Base-by-base conservation (phyloP, 1,140 invertebrate species). In the Anastatus disparis region DNA sequence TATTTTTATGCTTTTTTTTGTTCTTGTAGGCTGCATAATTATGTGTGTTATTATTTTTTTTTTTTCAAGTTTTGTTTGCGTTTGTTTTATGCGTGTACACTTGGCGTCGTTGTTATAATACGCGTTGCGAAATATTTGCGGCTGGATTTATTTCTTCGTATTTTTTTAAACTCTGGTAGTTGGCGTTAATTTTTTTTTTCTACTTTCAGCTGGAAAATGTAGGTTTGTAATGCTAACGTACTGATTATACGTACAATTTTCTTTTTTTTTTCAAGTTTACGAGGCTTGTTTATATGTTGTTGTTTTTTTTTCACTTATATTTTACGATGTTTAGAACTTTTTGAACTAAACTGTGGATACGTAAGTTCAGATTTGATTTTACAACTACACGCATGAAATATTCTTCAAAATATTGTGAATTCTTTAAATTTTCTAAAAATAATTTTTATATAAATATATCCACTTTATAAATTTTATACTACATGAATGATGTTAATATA, bases 211-310 rank as follows among this genome's bases (percentile, higher is more conserved):
- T 15, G 46, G 20, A 64, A 40, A 46, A 61, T 61, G 46, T 64
- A 15, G 58, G 53, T n/a, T 35, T 67, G 12, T 46, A 48, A 46
- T 56, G 31, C 50, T 27, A 56, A 46, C 42, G 17, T 17, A 20
- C 42, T 40, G 40, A 68, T 68, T 68, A 59, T 46, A 46, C 53
- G 42, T 2, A 1, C 7, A 6, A 29, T 9, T 56, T 55, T 29
- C 12, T 29, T 38, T 9, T n/a, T n/a, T n/a, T n/a, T n/a, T n/a
- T n/a, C n/a, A n/a, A n/a, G 26, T 56, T 56, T 56, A n/a, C 29
- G 29, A n/a, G 10, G 29, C 29, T 38, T 38, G 27, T 56, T 56
- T 35, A 50, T 50, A 9, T 20, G 9, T 27, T 24, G 2, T 20
- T 52, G 0, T 22, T 26, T 46, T 55, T 56, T 40, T 56, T 20